phyloP scores from a whole-genome alignment of 2,888 invertebrate genomes.

The Prostheceraeus crozeri region DNA sequence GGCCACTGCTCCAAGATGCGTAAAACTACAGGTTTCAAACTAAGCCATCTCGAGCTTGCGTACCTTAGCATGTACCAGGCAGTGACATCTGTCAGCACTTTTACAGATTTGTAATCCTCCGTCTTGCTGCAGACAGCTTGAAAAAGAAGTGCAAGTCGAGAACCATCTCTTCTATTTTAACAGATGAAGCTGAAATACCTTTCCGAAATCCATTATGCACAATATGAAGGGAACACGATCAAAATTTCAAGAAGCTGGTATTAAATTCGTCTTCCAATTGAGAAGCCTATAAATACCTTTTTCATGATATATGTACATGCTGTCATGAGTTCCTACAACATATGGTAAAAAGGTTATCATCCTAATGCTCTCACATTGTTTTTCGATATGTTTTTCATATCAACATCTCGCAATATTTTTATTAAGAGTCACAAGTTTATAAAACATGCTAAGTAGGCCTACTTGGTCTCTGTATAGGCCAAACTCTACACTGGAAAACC shows the following conservation, averaged over 20 bases:
- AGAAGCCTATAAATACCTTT: no score
- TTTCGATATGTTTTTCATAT: no score
- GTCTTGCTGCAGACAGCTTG: constrained; percentile 1
- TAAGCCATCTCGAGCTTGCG: constrained; percentile 24
- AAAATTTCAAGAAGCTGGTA: constrained; percentile 17
- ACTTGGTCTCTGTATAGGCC: no score
- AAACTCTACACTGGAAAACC: no score
- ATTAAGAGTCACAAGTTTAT: no score
- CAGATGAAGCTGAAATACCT: constrained; percentile 2
- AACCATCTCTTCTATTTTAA: not conserved
- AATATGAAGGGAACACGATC: constrained; percentile 12
- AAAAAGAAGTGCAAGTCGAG: constrained; percentile 20
- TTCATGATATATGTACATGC: no score
- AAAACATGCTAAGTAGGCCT: no score
- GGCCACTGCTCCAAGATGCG: constrained; percentile 10
- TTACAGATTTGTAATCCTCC: constrained; percentile 16
- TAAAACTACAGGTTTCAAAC: constrained; percentile 1
- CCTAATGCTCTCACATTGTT: no score
- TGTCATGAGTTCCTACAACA: no score
- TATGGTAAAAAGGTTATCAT: no score
- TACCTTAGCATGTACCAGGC: constrained; percentile 20
- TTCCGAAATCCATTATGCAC: constrained; percentile 7
- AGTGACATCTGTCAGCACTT: constrained; percentile 5
- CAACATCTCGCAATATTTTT: no score
- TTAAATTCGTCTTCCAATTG: not conserved